Conservation (phyloP, 2,888 invertebrate genomes). For the Acleris literana region DNA sequence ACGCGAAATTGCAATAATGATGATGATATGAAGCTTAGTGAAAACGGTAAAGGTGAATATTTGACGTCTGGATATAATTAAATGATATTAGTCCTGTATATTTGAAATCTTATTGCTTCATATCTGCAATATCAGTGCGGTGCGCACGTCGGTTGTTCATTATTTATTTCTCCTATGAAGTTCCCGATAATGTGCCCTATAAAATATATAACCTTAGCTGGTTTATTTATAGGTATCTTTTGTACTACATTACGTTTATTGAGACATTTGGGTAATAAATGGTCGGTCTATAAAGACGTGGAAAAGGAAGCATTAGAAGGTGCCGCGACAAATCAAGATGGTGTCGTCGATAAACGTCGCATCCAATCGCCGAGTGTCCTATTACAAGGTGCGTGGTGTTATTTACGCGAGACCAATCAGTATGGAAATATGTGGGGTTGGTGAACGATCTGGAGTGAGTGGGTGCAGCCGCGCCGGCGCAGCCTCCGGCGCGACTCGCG, state of each 20-base stretch:
- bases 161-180: neutral
- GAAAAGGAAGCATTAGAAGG: conserved; percentile 58
- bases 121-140: neutral
- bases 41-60: conserved; percentile 26
- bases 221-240: conserved; percentile 33
- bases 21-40: conserved; percentile 29
- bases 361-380: conserved; percentile 67
- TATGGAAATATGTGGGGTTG: conserved; percentile 80
- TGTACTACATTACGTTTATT: conserved; percentile 58
- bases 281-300: conserved; percentile 54
- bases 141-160: neutral
- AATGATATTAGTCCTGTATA: neutral
- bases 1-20: conserved; percentile 30
- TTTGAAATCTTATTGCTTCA: neutral
- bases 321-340: conserved; percentile 71
- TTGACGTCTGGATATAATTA: conserved; percentile 2
- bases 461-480: conserved; percentile 65
- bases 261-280: conserved; percentile 63
- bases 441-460: conserved; percentile 78
- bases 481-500: conserved; percentile 71
- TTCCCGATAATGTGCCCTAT: conserved; percentile 9
- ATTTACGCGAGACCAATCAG: conserved; percentile 75
- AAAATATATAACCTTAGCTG: conserved; percentile 14
- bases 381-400: conserved; percentile 68
- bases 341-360: conserved; percentile 66